A percentile compares a stretch with the other conserved stretches of the same genome.
Conservation (phyloP, 2,888 invertebrate species). For the Escarpia spicata region DNA sequence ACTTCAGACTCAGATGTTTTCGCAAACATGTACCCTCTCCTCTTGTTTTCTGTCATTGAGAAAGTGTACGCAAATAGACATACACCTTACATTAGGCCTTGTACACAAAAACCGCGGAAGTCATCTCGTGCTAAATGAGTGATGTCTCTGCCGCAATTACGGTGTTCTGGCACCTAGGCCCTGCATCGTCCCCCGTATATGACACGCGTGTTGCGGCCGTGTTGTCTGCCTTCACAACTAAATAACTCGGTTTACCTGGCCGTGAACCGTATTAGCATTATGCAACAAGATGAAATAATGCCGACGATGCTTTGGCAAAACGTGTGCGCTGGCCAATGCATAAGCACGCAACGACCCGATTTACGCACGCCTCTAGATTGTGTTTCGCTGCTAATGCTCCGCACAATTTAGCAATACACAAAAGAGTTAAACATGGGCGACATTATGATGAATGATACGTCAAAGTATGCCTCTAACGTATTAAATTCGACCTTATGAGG, state of each 20-base stretch:
- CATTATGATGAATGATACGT: conserved; percentile 1
- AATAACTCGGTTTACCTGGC: background rate
- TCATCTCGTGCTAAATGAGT: too few relatives aligned
- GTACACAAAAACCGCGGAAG: too few relatives aligned
- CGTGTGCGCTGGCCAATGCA: background rate
- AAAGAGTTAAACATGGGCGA: background rate
- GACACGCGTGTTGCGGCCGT: background rate
- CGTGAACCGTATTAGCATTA: conserved; percentile 1
- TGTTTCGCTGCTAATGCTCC: background rate
- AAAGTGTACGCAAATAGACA: too few relatives aligned
- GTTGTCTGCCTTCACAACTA: background rate
- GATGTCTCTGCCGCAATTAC: too few relatives aligned
- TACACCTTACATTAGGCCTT: too few relatives aligned
- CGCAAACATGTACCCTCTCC: too few relatives aligned
- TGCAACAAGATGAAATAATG: background rate
- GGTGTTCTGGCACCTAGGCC: too few relatives aligned
- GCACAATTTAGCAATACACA: background rate
- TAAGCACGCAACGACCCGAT: background rate
- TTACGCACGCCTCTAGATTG: background rate
- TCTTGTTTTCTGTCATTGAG: too few relatives aligned
- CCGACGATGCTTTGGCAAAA: background rate
- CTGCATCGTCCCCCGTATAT: too few relatives aligned
- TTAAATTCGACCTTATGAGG: background rate
- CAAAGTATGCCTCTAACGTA: background rate
- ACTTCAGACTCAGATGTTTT: too few relatives aligned